phyloP scores from a whole-genome alignment of 2,113 vertebrate species.

The Ctenodactylus gundi region DNA sequence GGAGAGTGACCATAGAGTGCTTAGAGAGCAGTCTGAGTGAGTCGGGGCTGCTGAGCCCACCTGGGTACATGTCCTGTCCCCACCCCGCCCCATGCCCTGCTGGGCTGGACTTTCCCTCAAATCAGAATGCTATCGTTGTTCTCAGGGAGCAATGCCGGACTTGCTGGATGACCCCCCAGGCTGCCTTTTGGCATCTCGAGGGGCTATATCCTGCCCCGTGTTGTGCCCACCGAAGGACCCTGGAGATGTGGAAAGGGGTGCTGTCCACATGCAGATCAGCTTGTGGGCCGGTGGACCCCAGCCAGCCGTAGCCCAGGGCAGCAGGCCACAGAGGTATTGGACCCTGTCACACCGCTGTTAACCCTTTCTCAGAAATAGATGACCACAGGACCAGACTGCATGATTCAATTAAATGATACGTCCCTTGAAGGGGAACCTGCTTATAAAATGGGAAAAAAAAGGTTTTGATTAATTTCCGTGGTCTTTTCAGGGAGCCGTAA shows the following conservation, averaged over 20 bases:
- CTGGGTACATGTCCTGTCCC: not conserved
- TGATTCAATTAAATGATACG: not conserved
- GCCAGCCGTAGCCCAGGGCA: not conserved
- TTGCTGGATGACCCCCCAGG: conserved; percentile 58
- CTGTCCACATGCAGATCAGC: rapidly evolving
- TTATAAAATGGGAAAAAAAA: not conserved
- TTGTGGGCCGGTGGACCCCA: rapidly evolving
- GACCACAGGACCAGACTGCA: not conserved
- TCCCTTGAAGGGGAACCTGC: not conserved
- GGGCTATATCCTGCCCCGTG: not conserved
- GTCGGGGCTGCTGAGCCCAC: not conserved
- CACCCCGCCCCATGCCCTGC: not conserved
- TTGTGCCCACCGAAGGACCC: not conserved
- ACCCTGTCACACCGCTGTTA: not conserved
- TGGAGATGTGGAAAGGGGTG: not conserved
- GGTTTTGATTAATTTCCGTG: not conserved
- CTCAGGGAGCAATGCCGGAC: not conserved
- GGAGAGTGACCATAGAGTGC: no score
- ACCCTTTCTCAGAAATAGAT: not conserved
- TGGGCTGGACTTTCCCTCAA: conserved; percentile 53
- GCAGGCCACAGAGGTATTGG: not conserved
- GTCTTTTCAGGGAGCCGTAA: not conserved
- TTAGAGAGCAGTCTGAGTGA: no score
- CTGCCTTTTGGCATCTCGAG: not conserved
- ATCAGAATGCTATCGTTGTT: conserved; percentile 35